Evolutionary conservation across 2,113 vertebrate genomes (phyloP).

Genomic region (Aegithalos caudatus): DNA sequence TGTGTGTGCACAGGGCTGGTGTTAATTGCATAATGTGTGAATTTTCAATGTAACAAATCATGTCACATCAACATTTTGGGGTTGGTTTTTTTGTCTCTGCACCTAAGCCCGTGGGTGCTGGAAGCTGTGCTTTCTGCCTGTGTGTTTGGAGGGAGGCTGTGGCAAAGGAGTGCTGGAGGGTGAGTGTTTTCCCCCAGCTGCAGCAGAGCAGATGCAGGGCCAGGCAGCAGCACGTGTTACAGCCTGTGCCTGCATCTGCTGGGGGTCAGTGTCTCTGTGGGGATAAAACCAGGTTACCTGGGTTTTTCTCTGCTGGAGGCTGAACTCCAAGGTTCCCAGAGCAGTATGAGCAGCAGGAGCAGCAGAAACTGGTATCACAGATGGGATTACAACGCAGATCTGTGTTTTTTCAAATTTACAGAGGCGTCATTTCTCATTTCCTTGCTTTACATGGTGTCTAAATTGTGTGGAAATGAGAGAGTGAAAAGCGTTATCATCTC

Average conservation of each 20-base stretch:
- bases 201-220: neutral
- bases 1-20: neutral
- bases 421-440: neutral
- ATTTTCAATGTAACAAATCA: rapidly evolving
- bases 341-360: neutral
- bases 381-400: neutral
- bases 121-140: neutral
- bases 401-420: neutral
- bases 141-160: neutral
- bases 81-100: neutral
- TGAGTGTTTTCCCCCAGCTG: neutral
- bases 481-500: rapidly evolving
- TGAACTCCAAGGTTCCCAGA: neutral
- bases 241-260: neutral
- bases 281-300: neutral
- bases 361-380: neutral
- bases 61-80: rapidly evolving
- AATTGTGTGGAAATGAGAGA: neutral
- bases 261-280: neutral
- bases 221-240: rapidly evolving
- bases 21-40: rapidly evolving
- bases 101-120: neutral
- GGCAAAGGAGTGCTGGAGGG: neutral
- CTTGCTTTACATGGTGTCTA: neutral
- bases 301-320: neutral